These are phyloP conservation scores for Neodiprion fabricii DNA, from an alignment of 1,140 invertebrate species.

Conservation along the genomic window DNA sequence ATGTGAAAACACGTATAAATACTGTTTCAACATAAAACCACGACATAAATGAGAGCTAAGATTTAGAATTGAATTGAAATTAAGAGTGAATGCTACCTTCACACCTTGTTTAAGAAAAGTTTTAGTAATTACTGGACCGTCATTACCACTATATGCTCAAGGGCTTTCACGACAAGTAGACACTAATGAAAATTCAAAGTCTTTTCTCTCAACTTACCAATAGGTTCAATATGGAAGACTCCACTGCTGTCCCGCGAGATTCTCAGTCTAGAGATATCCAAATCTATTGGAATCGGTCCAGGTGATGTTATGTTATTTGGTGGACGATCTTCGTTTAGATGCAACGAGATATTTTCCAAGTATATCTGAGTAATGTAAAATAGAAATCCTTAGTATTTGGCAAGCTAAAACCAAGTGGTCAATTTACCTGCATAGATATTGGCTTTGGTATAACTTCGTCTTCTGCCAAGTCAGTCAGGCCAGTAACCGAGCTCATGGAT, in stretches of 20 bases:
- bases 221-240: conserved; percentile 75
- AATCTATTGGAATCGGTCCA: conserved; percentile 78
- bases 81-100: neutral
- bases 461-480: conserved; percentile 81
- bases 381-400: conserved; percentile 17
- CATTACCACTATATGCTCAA: conserved; percentile 8
- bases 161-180: conserved; percentile 23
- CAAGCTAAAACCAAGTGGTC: conserved; percentile 14
- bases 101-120: neutral
- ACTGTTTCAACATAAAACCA: neutral
- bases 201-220: conserved; percentile 42
- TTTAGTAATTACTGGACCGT: conserved; percentile 8
- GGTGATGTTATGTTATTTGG: conserved; percentile 83
- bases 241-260: conserved; percentile 73
- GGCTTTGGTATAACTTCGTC: conserved; percentile 83
- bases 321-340: conserved; percentile 81
- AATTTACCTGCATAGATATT: conserved; percentile 77
- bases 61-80: neutral
- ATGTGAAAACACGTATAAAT: neutral
- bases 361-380: conserved; percentile 60
- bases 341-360: conserved; percentile 73
- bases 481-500: conserved; percentile 81
- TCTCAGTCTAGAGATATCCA: conserved; percentile 73
- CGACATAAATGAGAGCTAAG: neutral
- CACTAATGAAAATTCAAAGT: conserved; percentile 21